Percentiles rank a stretch among this genome's conserved stretches.
Conservation (phyloP, 1,140 invertebrate genomes). For the Reticulitermes speratus region DNA sequence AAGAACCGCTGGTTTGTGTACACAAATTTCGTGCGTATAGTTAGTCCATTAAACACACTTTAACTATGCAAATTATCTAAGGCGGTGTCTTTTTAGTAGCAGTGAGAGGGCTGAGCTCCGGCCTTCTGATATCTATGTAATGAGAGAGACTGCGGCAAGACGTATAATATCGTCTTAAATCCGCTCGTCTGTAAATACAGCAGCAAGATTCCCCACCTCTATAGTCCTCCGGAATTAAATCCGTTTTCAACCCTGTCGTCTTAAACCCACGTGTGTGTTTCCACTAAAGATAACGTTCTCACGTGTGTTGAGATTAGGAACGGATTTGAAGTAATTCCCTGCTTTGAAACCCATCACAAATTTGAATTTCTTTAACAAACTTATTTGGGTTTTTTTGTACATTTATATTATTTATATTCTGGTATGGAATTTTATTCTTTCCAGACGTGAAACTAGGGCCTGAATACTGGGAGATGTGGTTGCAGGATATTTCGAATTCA, state of each 20-base stretch:
- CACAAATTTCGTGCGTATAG: not conserved
- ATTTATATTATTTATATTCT: too few relatives aligned
- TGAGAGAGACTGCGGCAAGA: not conserved
- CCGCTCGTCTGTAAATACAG: not conserved
- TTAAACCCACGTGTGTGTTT: not conserved
- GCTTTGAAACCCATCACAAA: not conserved
- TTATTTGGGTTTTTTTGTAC: too few relatives aligned
- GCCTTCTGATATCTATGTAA: not conserved
- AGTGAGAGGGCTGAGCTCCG: not conserved
- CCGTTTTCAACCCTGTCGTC: not conserved
- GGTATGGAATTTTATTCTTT: too few relatives aligned
- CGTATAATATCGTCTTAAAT: not conserved
- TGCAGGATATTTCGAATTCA: too few relatives aligned
- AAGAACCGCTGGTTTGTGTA: not conserved
- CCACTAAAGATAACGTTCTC: not conserved
- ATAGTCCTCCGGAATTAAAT: not conserved
- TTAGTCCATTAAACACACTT: not conserved
- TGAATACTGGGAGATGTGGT: too few relatives aligned
- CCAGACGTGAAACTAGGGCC: too few relatives aligned
- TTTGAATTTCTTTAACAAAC: not conserved
- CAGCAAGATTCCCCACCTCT: not conserved
- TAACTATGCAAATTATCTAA: not conserved
- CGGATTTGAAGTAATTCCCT: not conserved
- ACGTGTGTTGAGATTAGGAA: not conserved
- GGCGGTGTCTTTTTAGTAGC: not conserved